These are phyloP conservation scores for Oriolus oriolus DNA, from an alignment of 2,113 vertebrate genomes.

Conservation along the genomic window DNA sequence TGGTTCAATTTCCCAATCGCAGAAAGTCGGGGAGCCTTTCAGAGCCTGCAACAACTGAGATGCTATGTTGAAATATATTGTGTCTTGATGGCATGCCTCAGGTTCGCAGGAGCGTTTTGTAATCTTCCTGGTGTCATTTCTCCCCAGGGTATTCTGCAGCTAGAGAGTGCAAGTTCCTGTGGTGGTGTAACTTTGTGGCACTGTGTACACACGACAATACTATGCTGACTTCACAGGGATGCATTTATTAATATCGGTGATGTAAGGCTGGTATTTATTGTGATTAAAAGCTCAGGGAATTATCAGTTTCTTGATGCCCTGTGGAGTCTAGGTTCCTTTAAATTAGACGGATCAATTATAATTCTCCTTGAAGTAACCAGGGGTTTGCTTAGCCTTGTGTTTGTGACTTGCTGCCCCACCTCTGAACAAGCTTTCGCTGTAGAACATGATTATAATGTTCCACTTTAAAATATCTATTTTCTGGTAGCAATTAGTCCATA, in stretches of 20 bases:
- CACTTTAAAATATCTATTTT: background rate
- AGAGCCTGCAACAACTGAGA: background rate
- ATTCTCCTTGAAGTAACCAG: background rate
- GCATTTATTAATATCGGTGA: slow-evolving; percentile 12
- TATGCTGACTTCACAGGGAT: slow-evolving; percentile 22
- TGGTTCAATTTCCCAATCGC: background rate
- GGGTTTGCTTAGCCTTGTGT: background rate
- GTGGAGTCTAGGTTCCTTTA: background rate
- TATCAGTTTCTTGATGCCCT: background rate
- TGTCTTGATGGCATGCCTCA: slow-evolving; percentile 41
- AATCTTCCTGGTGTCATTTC: slow-evolving; percentile 37
- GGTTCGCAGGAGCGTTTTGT: slow-evolving; percentile 37
- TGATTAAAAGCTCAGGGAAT: background rate
- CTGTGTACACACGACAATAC: background rate
- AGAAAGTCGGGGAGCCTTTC: background rate
- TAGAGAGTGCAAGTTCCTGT: slow-evolving; percentile 47
- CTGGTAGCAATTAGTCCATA: background rate
- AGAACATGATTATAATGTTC: background rate
- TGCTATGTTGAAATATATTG: slow-evolving; percentile 10
- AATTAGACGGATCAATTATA: background rate
- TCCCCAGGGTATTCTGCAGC: slow-evolving; percentile 23
- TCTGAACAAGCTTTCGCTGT: background rate
- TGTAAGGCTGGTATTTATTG: background rate
- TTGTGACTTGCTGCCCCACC: background rate
- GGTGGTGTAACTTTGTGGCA: slow-evolving; percentile 46